Evolutionary conservation across 2,113 vertebrate species (phyloP).

Genomic region (Mormyrus lacerda): DNA sequence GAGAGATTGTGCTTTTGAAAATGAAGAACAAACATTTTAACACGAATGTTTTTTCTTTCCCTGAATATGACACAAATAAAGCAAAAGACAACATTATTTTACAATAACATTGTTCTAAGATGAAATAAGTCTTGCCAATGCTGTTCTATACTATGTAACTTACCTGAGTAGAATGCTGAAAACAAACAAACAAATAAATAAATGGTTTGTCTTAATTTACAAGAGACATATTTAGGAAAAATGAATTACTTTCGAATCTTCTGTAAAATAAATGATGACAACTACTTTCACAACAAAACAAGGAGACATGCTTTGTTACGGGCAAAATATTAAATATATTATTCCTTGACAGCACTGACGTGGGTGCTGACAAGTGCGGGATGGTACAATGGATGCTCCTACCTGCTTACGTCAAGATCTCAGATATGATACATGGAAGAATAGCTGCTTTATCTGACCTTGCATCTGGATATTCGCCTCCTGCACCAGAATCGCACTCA

Average conservation of each 20-base stretch:
- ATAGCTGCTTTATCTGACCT: conserved; percentile 10
- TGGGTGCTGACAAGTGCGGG: neutral
- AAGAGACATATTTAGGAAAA: neutral
- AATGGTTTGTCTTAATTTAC: neutral
- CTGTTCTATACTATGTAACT: neutral
- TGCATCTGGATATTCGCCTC: neutral
- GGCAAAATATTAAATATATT: neutral
- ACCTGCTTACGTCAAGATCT: conserved; percentile 21
- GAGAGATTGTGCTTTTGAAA: neutral
- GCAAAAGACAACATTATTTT: neutral
- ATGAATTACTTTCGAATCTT: neutral
- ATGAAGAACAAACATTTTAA: neutral
- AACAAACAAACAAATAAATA: neutral
- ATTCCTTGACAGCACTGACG: neutral
- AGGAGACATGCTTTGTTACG: neutral
- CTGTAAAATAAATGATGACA: neutral
- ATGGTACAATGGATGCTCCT: neutral
- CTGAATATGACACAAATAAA: neutral
- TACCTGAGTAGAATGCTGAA: neutral
- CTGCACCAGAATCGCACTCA: neutral
- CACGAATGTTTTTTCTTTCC: neutral
- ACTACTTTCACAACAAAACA: neutral
- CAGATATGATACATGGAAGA: neutral
- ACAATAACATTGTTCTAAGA: neutral
- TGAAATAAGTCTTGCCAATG: neutral